Base-by-base conservation (phyloP, 2,113 vertebrate species). In the Mesocricetus auratus region DNA sequence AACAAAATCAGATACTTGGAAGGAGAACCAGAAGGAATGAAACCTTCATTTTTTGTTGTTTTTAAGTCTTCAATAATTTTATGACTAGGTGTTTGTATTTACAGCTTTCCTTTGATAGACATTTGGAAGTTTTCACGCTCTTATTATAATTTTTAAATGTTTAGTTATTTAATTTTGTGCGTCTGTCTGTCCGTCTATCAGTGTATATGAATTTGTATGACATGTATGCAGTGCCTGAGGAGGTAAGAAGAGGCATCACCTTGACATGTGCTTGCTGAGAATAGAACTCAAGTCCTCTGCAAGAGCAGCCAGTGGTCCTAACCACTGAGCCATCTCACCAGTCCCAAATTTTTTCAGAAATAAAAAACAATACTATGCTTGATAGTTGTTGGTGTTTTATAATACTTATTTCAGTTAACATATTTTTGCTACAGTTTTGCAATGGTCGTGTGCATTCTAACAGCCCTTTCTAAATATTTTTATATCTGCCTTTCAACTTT, bases 391-490 rank as follows among this genome's bases (percentile, higher is more conserved):
- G 62, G 53, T 75, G 66, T 83, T 83, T 75, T 39, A 62, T 19
- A 39, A 77, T 22, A 82, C 71, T 95, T 86, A 95, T 77, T 96
- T 96, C 31, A 86, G 81, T 36, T 77, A 42, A 87, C 56, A 69
- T 73, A 89, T 89, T 88, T 89, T 88, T 68, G 11, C 39, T 86
- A 45, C 45, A 42, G 88, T 79, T 96, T 88, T 69, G 81, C 74
- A 95, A n/a, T 90, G 89, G 33, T 85, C 79, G 13, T 33, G 78
- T 24, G n/a, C n/a, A 89, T 7, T 5, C 17, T 50, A 79, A 66
- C 1, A 71, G n/a, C 11, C 91, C 75, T 62, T 81, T 15, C 5
- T 78, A 96, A 94, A 92, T 94, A 95, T 93, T 97, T 92, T 94
- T 39, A 87, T 71, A 78, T 50, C 10, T 16, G 69, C 39, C 47